A percentile compares a stretch with the other conserved stretches of the same genome.
phyloP scores from a whole-genome alignment of 2,797 vertebrate species.

The Carapus acus region DNA sequence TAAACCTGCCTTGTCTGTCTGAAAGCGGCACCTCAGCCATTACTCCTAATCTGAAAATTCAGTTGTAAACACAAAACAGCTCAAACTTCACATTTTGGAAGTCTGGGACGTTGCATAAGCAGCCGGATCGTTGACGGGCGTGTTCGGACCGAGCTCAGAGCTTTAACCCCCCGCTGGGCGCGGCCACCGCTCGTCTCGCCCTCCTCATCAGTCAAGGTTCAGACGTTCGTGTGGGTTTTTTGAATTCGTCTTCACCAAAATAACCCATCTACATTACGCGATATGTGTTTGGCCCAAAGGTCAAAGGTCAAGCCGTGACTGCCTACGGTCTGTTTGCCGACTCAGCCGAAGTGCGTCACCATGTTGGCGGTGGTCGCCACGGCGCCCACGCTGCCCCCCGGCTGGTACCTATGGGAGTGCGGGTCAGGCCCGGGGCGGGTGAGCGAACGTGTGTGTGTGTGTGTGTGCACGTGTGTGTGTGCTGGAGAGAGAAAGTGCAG shows the following conservation, averaged over 20 bases:
- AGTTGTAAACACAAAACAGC: neutral
- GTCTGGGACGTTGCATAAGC: neutral
- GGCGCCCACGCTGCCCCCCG: neutral
- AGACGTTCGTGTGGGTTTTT: no score
- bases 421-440: constrained; percentile 13
- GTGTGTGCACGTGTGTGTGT: constrained; percentile 26
- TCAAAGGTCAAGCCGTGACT: no score
- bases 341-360: no score
- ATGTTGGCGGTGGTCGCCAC: constrained; percentile 7
- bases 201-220: no score
- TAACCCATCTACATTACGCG: no score
- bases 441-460: constrained; percentile 19
- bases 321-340: no score
- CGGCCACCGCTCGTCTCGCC: no score
- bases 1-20: constrained; percentile 28
- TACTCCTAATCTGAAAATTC: constrained; percentile 22
- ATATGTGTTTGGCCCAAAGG: no score
- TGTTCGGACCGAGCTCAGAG: no score
- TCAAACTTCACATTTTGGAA: neutral
- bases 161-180: no score
- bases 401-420: constrained; percentile 27
- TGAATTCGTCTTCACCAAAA: no score
- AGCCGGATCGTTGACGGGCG: neutral
- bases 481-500: constrained; percentile 3
- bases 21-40: constrained; percentile 20